A percentile compares a stretch with the other conserved stretches of the same genome.
Evolutionary conservation across 2,113 vertebrate genomes (phyloP).

Genomic region (Phocoena sinus): DNA sequence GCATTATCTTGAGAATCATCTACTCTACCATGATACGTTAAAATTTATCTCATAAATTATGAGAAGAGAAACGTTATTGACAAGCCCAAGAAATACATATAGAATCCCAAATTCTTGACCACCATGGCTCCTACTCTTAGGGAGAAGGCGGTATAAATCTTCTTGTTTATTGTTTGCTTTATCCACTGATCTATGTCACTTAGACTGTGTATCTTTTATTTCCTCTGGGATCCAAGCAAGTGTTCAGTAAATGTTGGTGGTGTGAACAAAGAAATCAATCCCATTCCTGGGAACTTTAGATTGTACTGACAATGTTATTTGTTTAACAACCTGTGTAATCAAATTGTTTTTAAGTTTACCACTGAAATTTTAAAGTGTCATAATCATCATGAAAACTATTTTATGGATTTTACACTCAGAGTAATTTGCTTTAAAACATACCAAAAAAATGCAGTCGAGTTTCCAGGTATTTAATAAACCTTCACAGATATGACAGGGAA

Average conservation of each 20-base stretch:
- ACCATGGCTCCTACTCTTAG: background rate
- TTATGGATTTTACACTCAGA: background rate
- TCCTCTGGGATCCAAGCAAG: background rate
- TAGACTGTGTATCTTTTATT: background rate
- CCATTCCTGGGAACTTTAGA: background rate
- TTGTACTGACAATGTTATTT: background rate
- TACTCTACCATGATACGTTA: background rate
- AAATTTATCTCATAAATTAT: background rate
- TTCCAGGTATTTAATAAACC: background rate
- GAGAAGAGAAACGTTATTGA: background rate
- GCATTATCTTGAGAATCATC: background rate
- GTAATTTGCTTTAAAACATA: background rate
- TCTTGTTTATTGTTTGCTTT: background rate
- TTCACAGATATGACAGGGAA: background rate
- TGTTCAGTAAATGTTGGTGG: background rate
- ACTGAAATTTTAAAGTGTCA: background rate
- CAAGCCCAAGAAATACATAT: background rate
- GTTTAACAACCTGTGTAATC: background rate
- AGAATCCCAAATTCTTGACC: background rate
- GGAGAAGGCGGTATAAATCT: background rate
- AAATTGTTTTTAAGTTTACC: conserved; percentile 8
- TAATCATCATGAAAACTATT: background rate
- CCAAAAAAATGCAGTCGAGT: background rate
- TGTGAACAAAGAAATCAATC: background rate
- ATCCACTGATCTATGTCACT: background rate